Evolutionary conservation across 2,888 invertebrate species (phyloP).

Genomic region (Euplexia lucipara): DNA sequence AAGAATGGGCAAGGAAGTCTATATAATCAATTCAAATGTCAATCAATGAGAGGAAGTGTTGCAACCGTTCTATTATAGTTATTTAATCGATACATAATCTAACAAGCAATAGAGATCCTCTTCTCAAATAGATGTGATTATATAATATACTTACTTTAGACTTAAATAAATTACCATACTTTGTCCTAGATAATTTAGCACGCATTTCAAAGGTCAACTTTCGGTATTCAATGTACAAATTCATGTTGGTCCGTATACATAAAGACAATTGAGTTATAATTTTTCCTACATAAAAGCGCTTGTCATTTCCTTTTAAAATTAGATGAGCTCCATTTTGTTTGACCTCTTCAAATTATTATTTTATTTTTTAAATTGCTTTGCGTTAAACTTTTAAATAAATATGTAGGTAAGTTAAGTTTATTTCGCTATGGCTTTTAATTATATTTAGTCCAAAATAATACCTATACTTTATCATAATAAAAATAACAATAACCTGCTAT

Average conservation of each 20-base stretch:
- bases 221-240: not conserved
- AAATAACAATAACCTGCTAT: not conserved
- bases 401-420: too few species aligned
- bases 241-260: not conserved
- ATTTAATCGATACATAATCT: slow-evolving; percentile 5
- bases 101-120: not conserved
- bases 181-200: slow-evolving; percentile 19
- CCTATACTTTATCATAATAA: too few species aligned
- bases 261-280: slow-evolving; percentile 9
- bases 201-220: slow-evolving; percentile 12
- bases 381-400: too few species aligned
- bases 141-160: not conserved
- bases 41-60: not conserved
- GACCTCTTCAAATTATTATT: slow-evolving; percentile 22
- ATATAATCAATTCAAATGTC: not conserved
- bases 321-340: not conserved
- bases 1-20: not conserved
- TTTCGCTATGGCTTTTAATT: too few species aligned
- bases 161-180: not conserved
- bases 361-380: too few species aligned
- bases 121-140: not conserved
- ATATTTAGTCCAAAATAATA: too few species aligned
- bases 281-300: not conserved
- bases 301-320: slow-evolving; percentile 13
- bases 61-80: not conserved